Evolutionary conservation across 2,113 vertebrate genomes (phyloP).

Genomic region (Psittacula cyanocephala): DNA sequence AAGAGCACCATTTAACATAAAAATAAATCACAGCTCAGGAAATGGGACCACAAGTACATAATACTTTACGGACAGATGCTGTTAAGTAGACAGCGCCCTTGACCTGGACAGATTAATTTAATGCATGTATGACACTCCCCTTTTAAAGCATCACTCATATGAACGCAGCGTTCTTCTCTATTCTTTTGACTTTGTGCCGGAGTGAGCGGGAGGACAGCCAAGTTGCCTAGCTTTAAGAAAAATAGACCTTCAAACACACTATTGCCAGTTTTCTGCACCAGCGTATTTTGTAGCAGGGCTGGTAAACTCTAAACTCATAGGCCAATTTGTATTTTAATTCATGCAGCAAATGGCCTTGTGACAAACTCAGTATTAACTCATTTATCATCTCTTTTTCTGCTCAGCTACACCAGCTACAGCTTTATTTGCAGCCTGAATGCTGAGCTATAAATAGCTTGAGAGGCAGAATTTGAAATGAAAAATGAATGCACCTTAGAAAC

Average conservation of each 20-base stretch:
- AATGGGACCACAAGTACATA: constrained; percentile 16
- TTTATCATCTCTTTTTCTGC: constrained; percentile 46
- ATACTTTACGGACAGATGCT: constrained; percentile 1
- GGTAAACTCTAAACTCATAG: constrained; percentile 18
- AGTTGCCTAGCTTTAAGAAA: constrained; percentile 7
- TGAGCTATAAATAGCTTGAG: constrained; percentile 5
- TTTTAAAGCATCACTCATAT: not conserved
- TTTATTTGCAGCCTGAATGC: constrained; percentile 35
- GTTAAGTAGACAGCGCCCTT: constrained; percentile 13
- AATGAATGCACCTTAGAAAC: constrained; percentile 21
- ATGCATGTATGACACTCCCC: not conserved
- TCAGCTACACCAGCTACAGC: constrained; percentile 18
- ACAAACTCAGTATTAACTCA: constrained; percentile 56
- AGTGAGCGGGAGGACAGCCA: constrained; percentile 12
- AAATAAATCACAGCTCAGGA: constrained; percentile 19
- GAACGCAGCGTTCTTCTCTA: not conserved
- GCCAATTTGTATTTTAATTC: constrained; percentile 57
- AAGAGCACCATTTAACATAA: not conserved
- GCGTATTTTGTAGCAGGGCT: not conserved
- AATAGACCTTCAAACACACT: constrained; percentile 11
- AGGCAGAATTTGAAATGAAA: constrained; percentile 48
- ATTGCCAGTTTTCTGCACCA: not conserved
- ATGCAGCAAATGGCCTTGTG: constrained; percentile 40
- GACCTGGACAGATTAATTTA: constrained; percentile 32
- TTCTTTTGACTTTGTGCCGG: constrained; percentile 36